A percentile compares a stretch with the other conserved stretches of the same genome.
Evolutionary conservation across 2,888 invertebrate species (phyloP).

Genomic region (Leptodirus hochenwartii): DNA sequence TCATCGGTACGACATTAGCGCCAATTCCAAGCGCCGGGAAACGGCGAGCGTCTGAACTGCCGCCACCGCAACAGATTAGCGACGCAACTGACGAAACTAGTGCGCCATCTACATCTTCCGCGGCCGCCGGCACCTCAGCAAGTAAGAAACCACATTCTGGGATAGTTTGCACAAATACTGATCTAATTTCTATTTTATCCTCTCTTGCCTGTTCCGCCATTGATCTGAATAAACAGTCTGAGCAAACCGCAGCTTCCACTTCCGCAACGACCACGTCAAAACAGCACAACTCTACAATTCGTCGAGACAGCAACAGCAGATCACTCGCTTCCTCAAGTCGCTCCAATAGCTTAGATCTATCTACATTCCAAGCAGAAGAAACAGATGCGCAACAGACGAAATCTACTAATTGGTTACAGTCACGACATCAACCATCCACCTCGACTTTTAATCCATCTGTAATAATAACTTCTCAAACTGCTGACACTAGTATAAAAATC

Average conservation of each 20-base stretch:
- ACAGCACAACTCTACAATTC: neutral
- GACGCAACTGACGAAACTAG: no score
- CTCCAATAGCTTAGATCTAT: slow-evolving; percentile 72
- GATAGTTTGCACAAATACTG: slow-evolving; percentile 65
- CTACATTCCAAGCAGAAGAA: slow-evolving; percentile 49
- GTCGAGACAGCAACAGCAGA: slow-evolving; percentile 14
- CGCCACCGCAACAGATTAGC: no score
- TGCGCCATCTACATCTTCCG: slow-evolving; percentile 6
- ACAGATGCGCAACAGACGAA: slow-evolving; percentile 27
- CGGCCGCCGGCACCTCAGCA: slow-evolving; percentile 17
- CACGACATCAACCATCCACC: no score
- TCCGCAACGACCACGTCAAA: slow-evolving; percentile 12
- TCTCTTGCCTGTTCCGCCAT: slow-evolving; percentile 65
- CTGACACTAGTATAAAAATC: slow-evolving; percentile 3
- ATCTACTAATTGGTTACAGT: no score
- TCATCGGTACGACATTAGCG: slow-evolving; percentile 40
- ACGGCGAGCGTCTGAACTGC: slow-evolving; percentile 58
- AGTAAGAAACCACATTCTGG: slow-evolving; percentile 30
- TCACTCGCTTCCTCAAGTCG: slow-evolving; percentile 35
- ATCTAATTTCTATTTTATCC: slow-evolving; percentile 60
- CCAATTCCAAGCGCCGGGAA: slow-evolving; percentile 36
- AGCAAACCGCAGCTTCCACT: slow-evolving; percentile 17
- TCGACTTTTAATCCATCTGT: no score
- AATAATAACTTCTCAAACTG: neutral
- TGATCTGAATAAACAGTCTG: slow-evolving; percentile 27